Base-by-base conservation (phyloP, 2,888 invertebrate genomes). In the Coenonympha arcania region DNA sequence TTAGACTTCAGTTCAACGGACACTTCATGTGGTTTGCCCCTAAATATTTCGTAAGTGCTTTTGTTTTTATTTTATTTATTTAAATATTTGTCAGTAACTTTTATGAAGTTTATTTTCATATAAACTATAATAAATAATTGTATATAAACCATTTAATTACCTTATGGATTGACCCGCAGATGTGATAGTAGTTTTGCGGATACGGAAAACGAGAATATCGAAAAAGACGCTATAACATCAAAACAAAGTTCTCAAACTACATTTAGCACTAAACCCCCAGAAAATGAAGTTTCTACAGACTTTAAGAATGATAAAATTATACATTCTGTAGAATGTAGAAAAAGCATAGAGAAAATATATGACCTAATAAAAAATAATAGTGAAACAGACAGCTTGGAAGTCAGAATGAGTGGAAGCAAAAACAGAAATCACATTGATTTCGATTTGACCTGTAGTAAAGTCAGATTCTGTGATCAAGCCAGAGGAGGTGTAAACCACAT, bases 341-440 rank as follows among this genome's bases (percentile, higher is more conserved):
- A 76, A 61, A 83, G 79, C 58, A 83, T 85, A 48, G 78, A 83
- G 40, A 78, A 80, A 67, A 69, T 85, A 55, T 84, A 83, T 55
- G 64, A 69, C 54, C 68, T 86, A 36, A 76, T 86, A 60, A 79
- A 74, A 24, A 73, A 72, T 45, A 55, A 74, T 8, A 65, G 61
- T 5, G 73, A 70, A 36, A 46, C 48, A 6, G 65, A 68, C 26
- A 48, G 50, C 2, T 45, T 42, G 20, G 68, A 69, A 41, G 45
- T 45, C 2, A 61, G 60, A 40, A 34, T 46, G 1, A 22, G 53
- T 6, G 64, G 56, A 58, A 63, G 54, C 28, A 68, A 62, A 53
- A 39, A 51, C 4, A 47, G 19, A 11, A 31, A 8, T 31, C 28
- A 34, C 18, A 20, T 26, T 33, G 22, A 49, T 22, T 37, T 36